These are phyloP conservation scores for Nesoenas mayeri DNA, from an alignment of 2,113 vertebrate genomes.

Conservation along the genomic window DNA sequence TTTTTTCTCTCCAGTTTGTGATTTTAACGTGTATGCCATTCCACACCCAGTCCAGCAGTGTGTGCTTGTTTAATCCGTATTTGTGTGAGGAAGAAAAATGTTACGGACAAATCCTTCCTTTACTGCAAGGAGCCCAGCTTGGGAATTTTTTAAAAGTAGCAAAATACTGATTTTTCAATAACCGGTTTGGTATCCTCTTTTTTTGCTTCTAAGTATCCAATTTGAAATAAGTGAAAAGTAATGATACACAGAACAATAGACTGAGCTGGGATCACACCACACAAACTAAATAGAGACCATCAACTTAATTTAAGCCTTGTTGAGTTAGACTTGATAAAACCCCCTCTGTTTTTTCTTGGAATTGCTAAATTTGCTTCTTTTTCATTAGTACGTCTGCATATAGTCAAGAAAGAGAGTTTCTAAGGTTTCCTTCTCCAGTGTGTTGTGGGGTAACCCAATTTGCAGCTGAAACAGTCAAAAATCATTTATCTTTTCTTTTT, in stretches of 20 bases:
- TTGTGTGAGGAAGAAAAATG: not conserved
- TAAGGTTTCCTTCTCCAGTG: not conserved
- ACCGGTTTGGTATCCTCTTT: not conserved
- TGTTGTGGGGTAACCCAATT: not conserved
- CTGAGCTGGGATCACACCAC: not conserved
- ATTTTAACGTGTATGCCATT: not conserved
- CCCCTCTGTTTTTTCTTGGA: not conserved
- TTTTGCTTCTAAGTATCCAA: not conserved
- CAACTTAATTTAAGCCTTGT: not conserved
- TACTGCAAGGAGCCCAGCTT: not conserved
- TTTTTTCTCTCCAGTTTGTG: not conserved
- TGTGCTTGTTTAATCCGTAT: not conserved
- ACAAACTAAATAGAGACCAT: not conserved
- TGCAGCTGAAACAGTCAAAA: not conserved
- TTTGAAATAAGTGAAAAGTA: conserved; percentile 1
- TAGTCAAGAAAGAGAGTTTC: not conserved
- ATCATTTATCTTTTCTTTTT: not conserved
- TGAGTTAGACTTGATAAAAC: not conserved
- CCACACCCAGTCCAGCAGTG: not conserved
- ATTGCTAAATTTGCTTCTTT: not conserved
- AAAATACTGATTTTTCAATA: not conserved
- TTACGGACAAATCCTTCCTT: not conserved
- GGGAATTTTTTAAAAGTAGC: not conserved
- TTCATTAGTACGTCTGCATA: not conserved
- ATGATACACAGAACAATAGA: not conserved